Evolutionary conservation across 2,797 vertebrate species (phyloP).

Genomic region (Mus spretus): DNA sequence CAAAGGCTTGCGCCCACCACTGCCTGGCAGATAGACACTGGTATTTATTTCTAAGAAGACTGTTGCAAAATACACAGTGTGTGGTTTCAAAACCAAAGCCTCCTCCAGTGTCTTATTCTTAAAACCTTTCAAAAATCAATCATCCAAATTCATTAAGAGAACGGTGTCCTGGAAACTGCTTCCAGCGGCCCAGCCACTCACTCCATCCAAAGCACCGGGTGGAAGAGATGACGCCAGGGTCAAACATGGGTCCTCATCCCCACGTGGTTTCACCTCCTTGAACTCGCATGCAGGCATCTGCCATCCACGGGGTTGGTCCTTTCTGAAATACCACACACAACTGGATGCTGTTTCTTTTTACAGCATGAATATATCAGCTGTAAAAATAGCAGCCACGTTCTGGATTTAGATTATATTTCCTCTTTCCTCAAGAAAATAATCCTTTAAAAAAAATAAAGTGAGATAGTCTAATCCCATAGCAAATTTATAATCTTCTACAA

Average conservation of each 20-base stretch:
- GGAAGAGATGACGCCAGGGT: fast-evolving
- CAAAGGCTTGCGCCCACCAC: not conserved
- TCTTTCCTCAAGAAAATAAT: not conserved
- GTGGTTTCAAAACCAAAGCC: conserved; percentile 53
- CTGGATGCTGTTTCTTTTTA: not conserved
- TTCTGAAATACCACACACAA: not conserved
- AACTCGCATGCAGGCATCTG: not conserved
- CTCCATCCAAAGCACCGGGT: not conserved
- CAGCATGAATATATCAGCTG: not conserved
- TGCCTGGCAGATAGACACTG: not conserved
- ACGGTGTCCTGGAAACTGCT: not conserved
- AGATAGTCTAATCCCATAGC: not conserved
- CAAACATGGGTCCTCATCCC: not conserved
- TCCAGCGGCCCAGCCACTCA: not conserved
- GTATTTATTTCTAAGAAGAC: conserved; percentile 51
- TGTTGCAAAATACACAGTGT: not conserved
- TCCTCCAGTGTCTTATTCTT: not conserved
- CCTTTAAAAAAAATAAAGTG: not conserved
- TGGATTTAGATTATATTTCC: not conserved
- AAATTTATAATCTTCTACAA: not conserved
- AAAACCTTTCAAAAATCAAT: not conserved
- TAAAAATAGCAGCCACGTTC: not conserved
- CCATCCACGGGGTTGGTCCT: not conserved
- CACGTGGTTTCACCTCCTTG: not conserved
- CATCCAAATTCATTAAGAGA: not conserved